Conservation (phyloP, 2,113 vertebrate genomes). For the Cacatua alba region DNA sequence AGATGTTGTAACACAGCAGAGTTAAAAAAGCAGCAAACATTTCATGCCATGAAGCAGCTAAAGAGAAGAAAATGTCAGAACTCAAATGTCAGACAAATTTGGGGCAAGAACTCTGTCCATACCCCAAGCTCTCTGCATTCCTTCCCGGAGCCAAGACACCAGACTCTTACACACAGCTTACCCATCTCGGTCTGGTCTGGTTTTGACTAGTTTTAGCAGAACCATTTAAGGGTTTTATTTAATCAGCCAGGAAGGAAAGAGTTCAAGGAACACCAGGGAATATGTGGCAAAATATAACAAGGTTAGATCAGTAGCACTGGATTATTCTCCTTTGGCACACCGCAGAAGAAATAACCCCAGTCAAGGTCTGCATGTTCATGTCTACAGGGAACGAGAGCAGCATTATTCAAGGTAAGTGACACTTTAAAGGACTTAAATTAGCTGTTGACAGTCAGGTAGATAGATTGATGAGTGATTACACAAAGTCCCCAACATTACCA, state of each 20-base stretch:
- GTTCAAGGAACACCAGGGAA: conserved; percentile 33
- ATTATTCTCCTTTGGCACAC: conserved; percentile 10
- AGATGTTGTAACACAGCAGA: background rate
- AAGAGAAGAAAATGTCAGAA: conserved; percentile 23
- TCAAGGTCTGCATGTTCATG: background rate
- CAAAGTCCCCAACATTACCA: background rate
- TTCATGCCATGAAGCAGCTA: background rate
- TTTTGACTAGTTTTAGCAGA: background rate
- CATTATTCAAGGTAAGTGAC: conserved; percentile 59
- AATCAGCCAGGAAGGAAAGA: conserved; percentile 8
- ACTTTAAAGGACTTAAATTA: conserved; percentile 64
- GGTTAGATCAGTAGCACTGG: conserved; percentile 1
- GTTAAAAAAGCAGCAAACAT: background rate
- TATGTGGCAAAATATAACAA: conserved; percentile 7
- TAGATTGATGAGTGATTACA: conserved; percentile 38
- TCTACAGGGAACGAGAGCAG: background rate
- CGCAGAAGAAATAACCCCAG: conserved; percentile 11
- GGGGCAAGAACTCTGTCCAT: background rate
- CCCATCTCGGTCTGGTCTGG: background rate
- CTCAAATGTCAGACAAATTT: background rate
- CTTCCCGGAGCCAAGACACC: conserved; percentile 29
- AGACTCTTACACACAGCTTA: background rate
- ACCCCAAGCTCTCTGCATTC: background rate
- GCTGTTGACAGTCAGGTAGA: conserved; percentile 60
- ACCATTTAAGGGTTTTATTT: background rate